Percentiles rank a stretch among this genome's conserved stretches.
Conservation (phyloP, 2,888 invertebrate genomes). For the Pseudolycoriella hygida region DNA sequence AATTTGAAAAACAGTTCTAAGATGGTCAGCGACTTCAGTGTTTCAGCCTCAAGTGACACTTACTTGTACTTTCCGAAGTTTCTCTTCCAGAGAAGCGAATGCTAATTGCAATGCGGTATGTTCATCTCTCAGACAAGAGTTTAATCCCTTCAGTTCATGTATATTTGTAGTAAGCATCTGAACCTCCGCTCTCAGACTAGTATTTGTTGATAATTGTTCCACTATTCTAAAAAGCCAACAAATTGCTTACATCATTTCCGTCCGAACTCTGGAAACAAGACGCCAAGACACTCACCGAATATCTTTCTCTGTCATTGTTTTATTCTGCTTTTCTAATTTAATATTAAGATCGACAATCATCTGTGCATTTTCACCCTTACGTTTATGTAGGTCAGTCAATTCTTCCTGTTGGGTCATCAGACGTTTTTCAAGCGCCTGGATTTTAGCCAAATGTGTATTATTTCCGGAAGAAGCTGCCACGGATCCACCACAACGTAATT, state of each 20-base stretch:
- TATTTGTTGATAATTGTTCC: constrained; percentile 47
- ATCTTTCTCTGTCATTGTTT: constrained; percentile 54
- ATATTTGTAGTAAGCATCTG: constrained; percentile 52
- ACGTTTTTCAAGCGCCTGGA: constrained; percentile 70
- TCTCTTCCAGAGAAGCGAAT: constrained; percentile 77
- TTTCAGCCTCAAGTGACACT: too few species aligned
- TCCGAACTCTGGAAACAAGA: too few species aligned
- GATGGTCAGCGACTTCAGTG: too few species aligned
- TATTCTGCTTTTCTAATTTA: constrained; percentile 69
- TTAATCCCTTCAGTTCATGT: constrained; percentile 60
- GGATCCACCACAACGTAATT: constrained; percentile 42
- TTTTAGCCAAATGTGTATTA: constrained; percentile 29
- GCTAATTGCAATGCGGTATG: constrained; percentile 87
- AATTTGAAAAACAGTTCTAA: too few species aligned
- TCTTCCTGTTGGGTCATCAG: constrained; percentile 79
- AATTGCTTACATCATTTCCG: too few species aligned
- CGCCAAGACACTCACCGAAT: constrained; percentile 34
- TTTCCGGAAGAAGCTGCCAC: constrained; percentile 23
- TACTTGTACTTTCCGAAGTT: constrained; percentile 66
- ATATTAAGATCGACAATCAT: constrained; percentile 81
- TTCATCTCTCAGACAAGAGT: constrained; percentile 83
- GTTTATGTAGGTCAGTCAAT: constrained; percentile 71
- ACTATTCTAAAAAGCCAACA: constrained; percentile 45
- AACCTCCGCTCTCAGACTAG: constrained; percentile 46
- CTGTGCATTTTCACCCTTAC: constrained; percentile 84